Percentiles rank a stretch among this genome's conserved stretches.
phyloP scores from a whole-genome alignment of 23 tunicate genomes.

The Trididemnum clinides region DNA sequence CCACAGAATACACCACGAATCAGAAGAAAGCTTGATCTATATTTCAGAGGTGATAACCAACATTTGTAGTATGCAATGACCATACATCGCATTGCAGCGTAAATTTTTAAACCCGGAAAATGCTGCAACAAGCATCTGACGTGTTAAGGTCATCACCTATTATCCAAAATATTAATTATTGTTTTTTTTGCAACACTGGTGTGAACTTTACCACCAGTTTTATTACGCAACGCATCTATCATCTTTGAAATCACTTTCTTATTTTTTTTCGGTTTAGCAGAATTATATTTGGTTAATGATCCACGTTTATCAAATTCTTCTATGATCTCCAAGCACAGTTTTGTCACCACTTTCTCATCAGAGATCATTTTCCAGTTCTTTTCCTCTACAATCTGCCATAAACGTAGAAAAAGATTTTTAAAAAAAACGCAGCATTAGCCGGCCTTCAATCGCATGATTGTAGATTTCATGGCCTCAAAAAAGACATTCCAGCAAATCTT shows the following conservation, averaged over 20 bases:
- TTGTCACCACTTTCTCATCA: background rate
- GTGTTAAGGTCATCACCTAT: background rate
- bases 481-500: too few species aligned
- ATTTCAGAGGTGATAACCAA: too few species aligned
- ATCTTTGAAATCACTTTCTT: background rate
- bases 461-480: too few species aligned
- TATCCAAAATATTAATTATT: background rate
- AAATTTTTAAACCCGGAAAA: too few species aligned
- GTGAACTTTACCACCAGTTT: background rate
- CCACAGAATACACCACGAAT: too few species aligned
- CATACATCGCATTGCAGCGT: too few species aligned
- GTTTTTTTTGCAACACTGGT: conserved; percentile 11
- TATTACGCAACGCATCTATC: background rate
- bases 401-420: too few species aligned
- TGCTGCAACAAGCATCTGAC: too few species aligned
- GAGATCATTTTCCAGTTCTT: conserved; percentile 53
- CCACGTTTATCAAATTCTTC: background rate
- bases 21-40: too few species aligned
- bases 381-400: conserved; percentile 50
- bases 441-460: too few species aligned
- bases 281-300: background rate
- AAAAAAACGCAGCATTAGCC: too few species aligned
- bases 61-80: too few species aligned
- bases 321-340: conserved; percentile 39
- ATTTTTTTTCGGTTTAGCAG: conserved; percentile 5